Percentiles rank a stretch among this genome's conserved stretches.
Conservation (phyloP, 2,113 vertebrate species). For the Larimichthys crocea region DNA sequence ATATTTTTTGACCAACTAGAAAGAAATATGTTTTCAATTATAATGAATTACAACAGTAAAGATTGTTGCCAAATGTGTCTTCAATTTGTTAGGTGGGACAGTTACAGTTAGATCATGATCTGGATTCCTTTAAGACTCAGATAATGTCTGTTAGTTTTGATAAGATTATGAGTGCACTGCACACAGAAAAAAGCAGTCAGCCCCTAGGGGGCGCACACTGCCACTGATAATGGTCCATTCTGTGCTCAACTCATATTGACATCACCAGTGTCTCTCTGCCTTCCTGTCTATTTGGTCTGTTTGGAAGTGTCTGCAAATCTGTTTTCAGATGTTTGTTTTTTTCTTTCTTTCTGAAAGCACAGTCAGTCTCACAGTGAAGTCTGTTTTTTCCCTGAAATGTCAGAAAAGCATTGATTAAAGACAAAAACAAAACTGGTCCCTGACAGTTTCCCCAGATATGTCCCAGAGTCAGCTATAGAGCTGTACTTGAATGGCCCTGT, state of each 20-base stretch:
- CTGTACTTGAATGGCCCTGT: not conserved
- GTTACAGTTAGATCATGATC: constrained; percentile 12
- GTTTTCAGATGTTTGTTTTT: no score
- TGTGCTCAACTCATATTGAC: not conserved
- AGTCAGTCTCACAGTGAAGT: not conserved
- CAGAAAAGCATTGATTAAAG: not conserved
- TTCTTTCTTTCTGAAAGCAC: not conserved
- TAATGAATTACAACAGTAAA: not conserved
- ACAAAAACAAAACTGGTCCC: not conserved
- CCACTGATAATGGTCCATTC: not conserved
- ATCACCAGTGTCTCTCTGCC: not conserved
- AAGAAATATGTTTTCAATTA: not conserved
- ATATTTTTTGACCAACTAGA: no score
- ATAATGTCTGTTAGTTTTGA: constrained; percentile 25
- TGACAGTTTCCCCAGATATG: not conserved
- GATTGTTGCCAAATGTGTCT: no score
- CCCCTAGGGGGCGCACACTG: constrained; percentile 48
- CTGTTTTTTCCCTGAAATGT: not conserved
- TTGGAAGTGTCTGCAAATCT: not conserved
- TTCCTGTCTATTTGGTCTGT: not conserved
- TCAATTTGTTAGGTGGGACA: not conserved
- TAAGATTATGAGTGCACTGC: constrained; percentile 14
- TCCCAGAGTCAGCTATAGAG: not conserved
- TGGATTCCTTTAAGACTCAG: constrained; percentile 8
- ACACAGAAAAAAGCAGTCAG: not conserved